Conservation (phyloP, 2,888 invertebrate genomes). For the Parnassius apollo region DNA sequence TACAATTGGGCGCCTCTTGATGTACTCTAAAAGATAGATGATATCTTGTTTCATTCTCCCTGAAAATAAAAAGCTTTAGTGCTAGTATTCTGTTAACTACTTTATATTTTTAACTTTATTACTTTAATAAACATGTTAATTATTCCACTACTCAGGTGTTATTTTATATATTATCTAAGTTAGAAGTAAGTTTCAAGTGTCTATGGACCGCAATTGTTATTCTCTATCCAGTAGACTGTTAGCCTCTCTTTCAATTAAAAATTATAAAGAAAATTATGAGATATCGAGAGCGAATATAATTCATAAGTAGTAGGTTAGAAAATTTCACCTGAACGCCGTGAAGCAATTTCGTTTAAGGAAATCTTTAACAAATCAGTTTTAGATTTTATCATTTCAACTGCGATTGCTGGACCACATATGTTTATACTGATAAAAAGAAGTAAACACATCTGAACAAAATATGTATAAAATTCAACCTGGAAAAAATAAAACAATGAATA, state of each 20-base stretch:
- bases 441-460: conserved; percentile 3
- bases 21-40: neutral
- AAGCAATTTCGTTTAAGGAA: conserved; percentile 5
- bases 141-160: no score
- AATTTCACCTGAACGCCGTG: conserved; percentile 2
- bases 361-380: conserved; percentile 12
- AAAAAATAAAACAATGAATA: neutral
- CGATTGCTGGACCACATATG: conserved; percentile 13
- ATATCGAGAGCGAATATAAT: no score
- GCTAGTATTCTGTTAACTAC: neutral
- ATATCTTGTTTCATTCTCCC: conserved; percentile 1
- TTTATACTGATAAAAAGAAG: conserved; percentile 4
- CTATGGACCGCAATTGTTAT: no score
- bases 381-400: conserved; percentile 18
- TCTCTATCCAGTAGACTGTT: no score
- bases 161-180: no score
- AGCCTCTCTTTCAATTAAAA: no score
- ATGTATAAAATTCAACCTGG: conserved; percentile 4
- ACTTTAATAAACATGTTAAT: no score
- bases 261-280: no score
- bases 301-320: no score
- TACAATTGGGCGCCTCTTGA: neutral
- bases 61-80: neutral
- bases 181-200: no score
- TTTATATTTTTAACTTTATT: no score